These are phyloP conservation scores for Atractosteus spatula DNA, from an alignment of 2,113 vertebrate species.

Conservation along the genomic window DNA sequence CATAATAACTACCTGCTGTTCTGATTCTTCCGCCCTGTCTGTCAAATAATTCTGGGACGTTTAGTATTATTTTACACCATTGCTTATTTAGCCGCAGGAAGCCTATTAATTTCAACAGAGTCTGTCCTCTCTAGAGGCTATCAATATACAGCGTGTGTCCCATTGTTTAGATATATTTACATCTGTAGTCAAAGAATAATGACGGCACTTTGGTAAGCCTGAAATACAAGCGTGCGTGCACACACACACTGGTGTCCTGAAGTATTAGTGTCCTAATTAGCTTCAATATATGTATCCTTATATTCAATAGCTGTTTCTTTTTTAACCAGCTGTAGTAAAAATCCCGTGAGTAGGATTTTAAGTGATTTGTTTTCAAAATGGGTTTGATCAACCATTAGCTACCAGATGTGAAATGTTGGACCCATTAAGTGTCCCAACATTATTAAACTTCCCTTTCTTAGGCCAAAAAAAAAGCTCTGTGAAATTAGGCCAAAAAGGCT, in stretches of 20 bases:
- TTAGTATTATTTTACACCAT: conserved; percentile 69
- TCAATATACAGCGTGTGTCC: conserved; percentile 50
- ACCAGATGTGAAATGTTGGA: too few relatives aligned
- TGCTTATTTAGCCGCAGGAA: conserved; percentile 75
- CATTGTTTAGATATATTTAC: conserved; percentile 68
- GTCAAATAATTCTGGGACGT: conserved; percentile 64
- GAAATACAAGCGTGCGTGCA: not conserved
- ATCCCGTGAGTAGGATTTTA: too few relatives aligned
- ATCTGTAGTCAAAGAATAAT: conserved; percentile 47
- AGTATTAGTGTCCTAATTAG: too few relatives aligned
- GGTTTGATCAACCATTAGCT: too few relatives aligned
- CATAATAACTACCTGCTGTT: conserved; percentile 75
- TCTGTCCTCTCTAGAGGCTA: conserved; percentile 67
- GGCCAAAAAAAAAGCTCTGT: too few relatives aligned
- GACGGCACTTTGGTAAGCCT: not conserved
- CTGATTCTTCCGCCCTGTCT: conserved; percentile 66
- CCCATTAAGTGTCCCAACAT: too few relatives aligned
- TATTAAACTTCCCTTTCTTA: too few relatives aligned
- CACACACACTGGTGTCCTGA: not conserved
- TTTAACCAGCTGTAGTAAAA: too few relatives aligned
- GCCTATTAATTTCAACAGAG: conserved; percentile 75
- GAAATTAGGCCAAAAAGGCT: too few relatives aligned
- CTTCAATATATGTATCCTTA: too few relatives aligned
- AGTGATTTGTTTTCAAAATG: too few relatives aligned
- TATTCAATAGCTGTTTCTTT: too few relatives aligned